These are phyloP conservation scores for Geodia barretti DNA, from an alignment of 37 sponge, comb jelly and placozoan species.

Conservation along the genomic window DNA sequence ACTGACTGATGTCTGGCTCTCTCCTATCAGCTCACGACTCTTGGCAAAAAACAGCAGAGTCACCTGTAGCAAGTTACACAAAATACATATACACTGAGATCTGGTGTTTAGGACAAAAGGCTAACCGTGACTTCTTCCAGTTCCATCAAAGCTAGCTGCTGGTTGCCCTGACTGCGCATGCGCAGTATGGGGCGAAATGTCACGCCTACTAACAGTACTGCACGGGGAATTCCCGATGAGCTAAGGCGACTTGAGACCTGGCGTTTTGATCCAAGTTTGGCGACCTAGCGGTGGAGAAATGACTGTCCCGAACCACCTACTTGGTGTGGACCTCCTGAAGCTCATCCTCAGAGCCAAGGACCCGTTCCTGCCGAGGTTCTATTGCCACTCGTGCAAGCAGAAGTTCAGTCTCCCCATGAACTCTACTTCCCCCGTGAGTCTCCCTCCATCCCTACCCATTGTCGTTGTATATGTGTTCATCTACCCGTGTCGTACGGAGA, in stretches of 20 bases:
- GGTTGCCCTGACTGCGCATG: background rate
- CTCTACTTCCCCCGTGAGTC: background rate
- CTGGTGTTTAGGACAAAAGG: background rate
- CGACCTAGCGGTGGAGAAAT: too few relatives aligned
- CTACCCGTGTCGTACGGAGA: background rate
- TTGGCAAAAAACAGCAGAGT: constrained; percentile 86
- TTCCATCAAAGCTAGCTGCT: background rate
- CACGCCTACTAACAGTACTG: too few relatives aligned
- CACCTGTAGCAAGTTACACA: constrained; percentile 35
- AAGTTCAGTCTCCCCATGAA: background rate
- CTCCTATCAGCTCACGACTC: constrained; percentile 64
- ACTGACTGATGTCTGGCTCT: constrained; percentile 6
- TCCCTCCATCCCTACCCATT: background rate
- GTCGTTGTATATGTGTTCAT: background rate
- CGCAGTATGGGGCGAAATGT: too few relatives aligned
- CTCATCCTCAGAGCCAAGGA: background rate
- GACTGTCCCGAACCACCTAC: background rate
- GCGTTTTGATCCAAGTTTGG: too few relatives aligned
- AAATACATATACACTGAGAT: background rate
- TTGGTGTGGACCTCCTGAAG: background rate
- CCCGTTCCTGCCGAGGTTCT: background rate
- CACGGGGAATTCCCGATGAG: too few relatives aligned
- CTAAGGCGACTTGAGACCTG: too few relatives aligned
- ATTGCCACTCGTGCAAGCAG: background rate
- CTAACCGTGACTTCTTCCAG: background rate